Conservation (phyloP, 2,888 invertebrate species). For the Eudemis profundana region DNA sequence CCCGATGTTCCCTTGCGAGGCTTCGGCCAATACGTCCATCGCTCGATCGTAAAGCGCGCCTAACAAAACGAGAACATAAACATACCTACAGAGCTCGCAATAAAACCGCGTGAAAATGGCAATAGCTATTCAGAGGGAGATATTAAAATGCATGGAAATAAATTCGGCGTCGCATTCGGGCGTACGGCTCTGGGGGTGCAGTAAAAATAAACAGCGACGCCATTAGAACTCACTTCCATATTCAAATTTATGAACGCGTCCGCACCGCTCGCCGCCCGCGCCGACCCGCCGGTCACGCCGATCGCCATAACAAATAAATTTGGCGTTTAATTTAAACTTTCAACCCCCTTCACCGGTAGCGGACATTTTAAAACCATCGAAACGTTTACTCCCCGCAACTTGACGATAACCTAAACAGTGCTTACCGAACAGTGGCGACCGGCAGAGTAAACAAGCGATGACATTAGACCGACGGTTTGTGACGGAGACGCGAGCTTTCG, state of each 20-base stretch:
- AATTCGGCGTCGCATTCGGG: constrained; percentile 86
- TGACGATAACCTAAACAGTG: constrained; percentile 30
- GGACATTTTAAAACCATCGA: constrained; percentile 36
- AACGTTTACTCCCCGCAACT: constrained; percentile 34
- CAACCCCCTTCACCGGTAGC: constrained; percentile 63
- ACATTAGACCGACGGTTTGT: constrained; percentile 31
- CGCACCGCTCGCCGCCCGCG: constrained; percentile 57
- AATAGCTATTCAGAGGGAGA: constrained; percentile 85
- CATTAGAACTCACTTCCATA: constrained; percentile 87
- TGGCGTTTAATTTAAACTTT: constrained; percentile 78
- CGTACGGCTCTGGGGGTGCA: constrained; percentile 83
- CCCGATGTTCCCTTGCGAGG: constrained; percentile 68
- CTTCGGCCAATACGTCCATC: constrained; percentile 73
- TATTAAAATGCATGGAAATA: constrained; percentile 86
- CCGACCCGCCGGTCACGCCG: constrained; percentile 57
- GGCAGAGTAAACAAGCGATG: constrained; percentile 42
- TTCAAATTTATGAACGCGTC: constrained; percentile 85
- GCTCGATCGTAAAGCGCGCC: constrained; percentile 73
- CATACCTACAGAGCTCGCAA: constrained; percentile 73
- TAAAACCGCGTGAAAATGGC: constrained; percentile 84
- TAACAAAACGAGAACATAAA: constrained; percentile 68
- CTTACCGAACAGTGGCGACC: constrained; percentile 37
- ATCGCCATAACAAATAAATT: constrained; percentile 68
- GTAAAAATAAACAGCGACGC: constrained; percentile 86
- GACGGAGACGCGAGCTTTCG: constrained; percentile 69